Base-by-base conservation (phyloP, 2,888 invertebrate genomes). In the Heliconius erato region DNA sequence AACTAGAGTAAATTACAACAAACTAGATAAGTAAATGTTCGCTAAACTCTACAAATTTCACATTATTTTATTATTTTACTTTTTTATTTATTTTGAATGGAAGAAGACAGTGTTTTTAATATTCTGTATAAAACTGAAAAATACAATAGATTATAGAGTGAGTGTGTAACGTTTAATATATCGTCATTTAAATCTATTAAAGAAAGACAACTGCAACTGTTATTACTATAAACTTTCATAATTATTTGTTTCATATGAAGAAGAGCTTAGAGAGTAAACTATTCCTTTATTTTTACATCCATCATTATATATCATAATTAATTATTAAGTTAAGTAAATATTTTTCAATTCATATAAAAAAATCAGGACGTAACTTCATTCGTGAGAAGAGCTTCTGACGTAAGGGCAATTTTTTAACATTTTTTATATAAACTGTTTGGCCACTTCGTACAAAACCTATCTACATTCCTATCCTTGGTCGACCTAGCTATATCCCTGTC, bases 371-470 rank as follows among this genome's bases (percentile, higher is more conserved):
- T 54, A 16, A 76, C 76, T 49, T 63, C 69, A 67, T 79, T 71
- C 35, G 49, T 69, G 28, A 79, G 79, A 79, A 69, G n/a, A 74
- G 78, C 67, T 78, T 71, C 74, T 63, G 67, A 28, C 26, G 72
- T 67, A 72, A 72, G 35, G 77, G 78, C 91, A 89, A 81, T 80
- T 88, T 86, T 88, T 87, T 85, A 83, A 89, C 87, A 86, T 90
- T 54, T 76, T 91, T 89, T 89, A 88, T 91, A 84, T 91, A 91
- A 92, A 92, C 91, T 86, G 86, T 90, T 92, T 92, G 93, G 91
- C 93, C 92, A 87, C 88, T 89, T 90, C 93, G 88, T 95, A 95
- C 91, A 95, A 95, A 95, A 94, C 94, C 91, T 94, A 95, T 89
- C 89, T 94, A 94, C 82, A 54, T 84, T 87, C 90, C 91, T 90